A percentile compares a stretch with the other conserved stretches of the same genome.
phyloP scores from a whole-genome alignment of 1,140 invertebrate species.

The Mylabris phalerata region DNA sequence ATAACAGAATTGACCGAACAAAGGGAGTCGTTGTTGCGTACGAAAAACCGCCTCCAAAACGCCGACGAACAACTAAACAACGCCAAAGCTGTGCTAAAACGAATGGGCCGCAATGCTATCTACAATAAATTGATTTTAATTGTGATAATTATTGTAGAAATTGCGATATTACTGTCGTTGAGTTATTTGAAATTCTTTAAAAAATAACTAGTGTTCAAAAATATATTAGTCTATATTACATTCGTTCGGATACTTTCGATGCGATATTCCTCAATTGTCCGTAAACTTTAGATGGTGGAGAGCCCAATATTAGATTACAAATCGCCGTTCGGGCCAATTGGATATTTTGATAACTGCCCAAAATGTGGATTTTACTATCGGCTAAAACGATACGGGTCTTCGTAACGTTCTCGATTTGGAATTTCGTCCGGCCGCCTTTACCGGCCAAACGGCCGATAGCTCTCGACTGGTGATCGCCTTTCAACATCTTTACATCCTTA shows the following conservation, averaged over 20 bases:
- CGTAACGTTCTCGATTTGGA: conserved; percentile 98
- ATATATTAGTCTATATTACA: conserved; percentile 52
- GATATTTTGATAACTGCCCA: conserved; percentile 98
- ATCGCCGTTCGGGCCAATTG: conserved; percentile 91
- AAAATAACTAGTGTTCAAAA: conserved; percentile 1
- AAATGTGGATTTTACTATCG: conserved; percentile 93
- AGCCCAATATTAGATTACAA: conserved; percentile 95
- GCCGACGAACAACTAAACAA: conserved; percentile 44
- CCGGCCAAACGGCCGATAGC: conserved; percentile 96
- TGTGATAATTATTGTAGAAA: conserved; percentile 45
- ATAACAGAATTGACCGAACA: conserved; percentile 47
- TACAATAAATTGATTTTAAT: conserved; percentile 47
- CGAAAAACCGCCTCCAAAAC: conserved; percentile 43
- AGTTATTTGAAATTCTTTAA: conserved; percentile 28
- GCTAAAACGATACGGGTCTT: conserved; percentile 97
- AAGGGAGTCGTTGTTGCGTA: conserved; percentile 44
- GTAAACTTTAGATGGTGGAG: conserved; percentile 92
- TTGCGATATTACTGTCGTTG: conserved; percentile 31
- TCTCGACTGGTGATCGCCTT: conserved; percentile 92
- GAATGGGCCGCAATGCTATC: conserved; percentile 44
- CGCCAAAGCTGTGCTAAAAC: conserved; percentile 39
- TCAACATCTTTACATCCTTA: conserved; percentile 92
- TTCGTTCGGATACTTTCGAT: conserved; percentile 69
- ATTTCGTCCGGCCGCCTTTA: conserved; percentile 95
- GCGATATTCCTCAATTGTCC: conserved; percentile 84